Base-by-base conservation (phyloP, 2,888 invertebrate species). In the Hermaeophaga mercurialis region DNA sequence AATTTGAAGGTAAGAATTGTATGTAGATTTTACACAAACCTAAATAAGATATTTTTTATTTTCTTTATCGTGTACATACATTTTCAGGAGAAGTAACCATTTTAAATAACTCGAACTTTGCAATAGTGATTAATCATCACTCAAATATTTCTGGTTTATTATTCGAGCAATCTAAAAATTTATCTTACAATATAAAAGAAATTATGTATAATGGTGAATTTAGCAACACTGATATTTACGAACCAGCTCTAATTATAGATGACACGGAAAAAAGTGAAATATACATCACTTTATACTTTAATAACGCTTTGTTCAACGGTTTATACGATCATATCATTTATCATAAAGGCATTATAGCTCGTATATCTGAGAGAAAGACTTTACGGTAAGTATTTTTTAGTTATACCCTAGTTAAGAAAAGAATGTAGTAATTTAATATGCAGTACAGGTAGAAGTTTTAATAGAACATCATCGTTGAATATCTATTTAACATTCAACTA, bases 301-400 rank as follows among this genome's bases (percentile, higher is more conserved):
- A 60, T 28, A 59, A 68, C 56, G 62, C 59, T 18, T 54, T 70
- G 7, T 70, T 70, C 46, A 60, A 66, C 50, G 63, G 64, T 54
- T 41, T 41, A 9, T 53, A 43, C 7, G 45, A 55, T 39, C 41
- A 26, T 8, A 45, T 18, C 14, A 34, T 38, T 11, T 45, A 15
- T n/a, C 38, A 58, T n/a, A 58, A 64, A 11, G 59, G 59, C 58
- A 81, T 81, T 22, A 80, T 85, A 19, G 75, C 85, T 45, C 84
- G 85, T 24, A n/a, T n/a, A n/a, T n/a, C n/a, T n/a, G n/a, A n/a
- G n/a, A n/a, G n/a, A 48, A 73, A 78, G 2, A 28, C 36, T 46
- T 14, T 57, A 14, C 39, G 34, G 57, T 57, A 26, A 43, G 41
- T 36, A 24, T 17, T 2, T 33, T 33, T 14, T n/a, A n/a, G n/a